phyloP scores from a whole-genome alignment of 2,888 invertebrate genomes.

The Endotricha flammealis region DNA sequence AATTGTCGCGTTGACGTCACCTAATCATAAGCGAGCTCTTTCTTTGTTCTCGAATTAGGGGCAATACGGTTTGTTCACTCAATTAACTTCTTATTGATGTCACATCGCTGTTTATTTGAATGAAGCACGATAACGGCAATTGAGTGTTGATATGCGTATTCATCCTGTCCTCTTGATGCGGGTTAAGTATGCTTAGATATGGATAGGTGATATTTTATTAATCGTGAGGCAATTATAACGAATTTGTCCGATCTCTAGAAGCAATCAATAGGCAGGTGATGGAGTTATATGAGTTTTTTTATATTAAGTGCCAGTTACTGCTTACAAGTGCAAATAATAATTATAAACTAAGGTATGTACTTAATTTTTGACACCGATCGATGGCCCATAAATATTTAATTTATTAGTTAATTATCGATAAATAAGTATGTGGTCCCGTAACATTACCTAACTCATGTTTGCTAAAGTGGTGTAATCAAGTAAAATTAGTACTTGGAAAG shows the following conservation, averaged over 20 bases:
- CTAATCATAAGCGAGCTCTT: conserved; percentile 30
- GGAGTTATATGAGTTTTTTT: too few species aligned
- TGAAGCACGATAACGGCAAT: conserved; percentile 8
- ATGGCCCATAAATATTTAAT: conserved; percentile 1
- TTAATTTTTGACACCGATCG: not conserved
- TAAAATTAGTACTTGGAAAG: not conserved
- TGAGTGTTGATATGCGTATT: conserved; percentile 1
- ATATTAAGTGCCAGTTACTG: too few species aligned
- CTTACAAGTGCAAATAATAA: too few species aligned
- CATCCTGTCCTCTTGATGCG: conserved; percentile 1
- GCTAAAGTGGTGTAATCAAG: not conserved
- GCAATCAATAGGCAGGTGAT: too few species aligned
- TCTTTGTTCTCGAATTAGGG: conserved; percentile 27
- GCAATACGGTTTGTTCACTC: conserved; percentile 16
- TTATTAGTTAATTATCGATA: conserved; percentile 4
- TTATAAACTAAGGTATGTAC: too few species aligned
- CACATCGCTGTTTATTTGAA: conserved; percentile 7
- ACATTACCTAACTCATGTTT: too few species aligned
- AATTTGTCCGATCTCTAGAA: too few species aligned
- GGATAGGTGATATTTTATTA: too few species aligned
- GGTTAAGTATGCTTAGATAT: too few species aligned
- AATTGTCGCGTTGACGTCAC: conserved; percentile 28
- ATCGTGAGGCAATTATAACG: too few species aligned
- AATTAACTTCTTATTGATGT: conserved; percentile 10
- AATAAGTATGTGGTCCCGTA: not conserved